phyloP scores from a whole-genome alignment of 2,797 vertebrate species.

The Gadopsis bispinosus region DNA sequence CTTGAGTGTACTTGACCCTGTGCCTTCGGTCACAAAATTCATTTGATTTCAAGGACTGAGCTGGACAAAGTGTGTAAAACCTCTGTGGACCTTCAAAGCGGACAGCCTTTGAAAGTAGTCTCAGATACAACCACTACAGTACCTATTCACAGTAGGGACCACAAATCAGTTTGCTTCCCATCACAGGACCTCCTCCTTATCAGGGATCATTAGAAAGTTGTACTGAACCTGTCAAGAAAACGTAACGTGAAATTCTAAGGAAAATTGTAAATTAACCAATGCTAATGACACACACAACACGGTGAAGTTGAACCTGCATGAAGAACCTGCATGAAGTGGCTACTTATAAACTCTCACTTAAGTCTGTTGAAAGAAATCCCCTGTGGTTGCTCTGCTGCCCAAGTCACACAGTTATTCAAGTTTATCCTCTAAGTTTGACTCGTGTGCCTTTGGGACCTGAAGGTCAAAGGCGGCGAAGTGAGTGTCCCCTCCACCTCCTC shows the following conservation, averaged over 20 bases:
- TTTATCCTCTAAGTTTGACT: conserved; percentile 70
- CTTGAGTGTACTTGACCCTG: conserved; percentile 58
- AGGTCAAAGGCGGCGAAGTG: conserved; percentile 62
- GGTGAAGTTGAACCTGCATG: conserved; percentile 5
- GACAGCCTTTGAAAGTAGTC: conserved; percentile 45
- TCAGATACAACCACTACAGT: conserved; percentile 17
- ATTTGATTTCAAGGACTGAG: conserved; percentile 57
- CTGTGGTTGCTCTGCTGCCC: conserved; percentile 46
- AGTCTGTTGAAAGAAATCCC: conserved; percentile 23
- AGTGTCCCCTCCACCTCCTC: conserved; percentile 42
- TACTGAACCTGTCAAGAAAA: conserved; percentile 25
- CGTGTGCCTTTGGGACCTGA: conserved; percentile 63
- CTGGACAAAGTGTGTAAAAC: conserved; percentile 42
- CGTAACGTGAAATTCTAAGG: not conserved
- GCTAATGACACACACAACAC: not conserved
- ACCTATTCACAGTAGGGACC: conserved; percentile 24
- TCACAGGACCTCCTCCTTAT: conserved; percentile 20
- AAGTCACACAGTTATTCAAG: conserved; percentile 67
- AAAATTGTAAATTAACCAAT: conserved; percentile 16
- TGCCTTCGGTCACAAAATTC: conserved; percentile 49
- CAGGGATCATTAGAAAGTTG: conserved; percentile 34
- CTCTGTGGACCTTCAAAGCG: conserved; percentile 53
- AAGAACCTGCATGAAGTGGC: conserved; percentile 39
- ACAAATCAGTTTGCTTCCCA: conserved; percentile 41
- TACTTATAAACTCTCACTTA: conserved; percentile 53